Evolutionary conservation across 2,797 vertebrate species (phyloP), one percentile per base, ranked within the genome.

Genomic region (Pseudomugil gertrudae): DNA sequence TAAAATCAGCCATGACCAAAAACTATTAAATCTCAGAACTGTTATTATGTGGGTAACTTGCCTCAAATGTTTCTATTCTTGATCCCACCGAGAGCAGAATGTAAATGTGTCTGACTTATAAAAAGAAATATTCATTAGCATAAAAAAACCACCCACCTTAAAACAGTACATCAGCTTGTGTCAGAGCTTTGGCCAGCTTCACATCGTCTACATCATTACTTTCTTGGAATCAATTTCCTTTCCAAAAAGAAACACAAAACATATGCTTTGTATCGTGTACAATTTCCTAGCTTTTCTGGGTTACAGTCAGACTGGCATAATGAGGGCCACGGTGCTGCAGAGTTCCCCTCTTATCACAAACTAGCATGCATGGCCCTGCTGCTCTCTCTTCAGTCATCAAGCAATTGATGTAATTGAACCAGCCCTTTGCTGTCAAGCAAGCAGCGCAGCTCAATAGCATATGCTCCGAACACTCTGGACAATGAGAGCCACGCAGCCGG

Each of bases 301-400:
- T 88, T 90, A 83, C 89, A 90, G 87, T 91, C 87, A 89, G 87
- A 66, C 87, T 87, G 84, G 89, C 87, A 92, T 91, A 92, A 95
- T 91, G 87, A 92, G 87, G 87, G 86, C 88, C 79, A 68, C 51
- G 90, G 93, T 90, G 88, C 96, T 94, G 95, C 94, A 89, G 94
- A 94, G 94, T 93, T 94, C 92, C 94, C 94, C 96, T 96, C 96
- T 98, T 98, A 97, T 98, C 96, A 94, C 95, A 94, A 94, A 96
- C 95, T 96, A 96, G 95, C 96, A 97, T 95, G 95, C 94, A 90
- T 94, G 95, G 95, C 95, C 95, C 95, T 89, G 93, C 92, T 95
- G 95, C 95, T 96, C 93, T 94, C 94, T 93, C 94, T 95, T 94
- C 95, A 96, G 96, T 95, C 94, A 94, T 95, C 95, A 95, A 95